Evolutionary conservation across 2,113 vertebrate genomes (phyloP), one percentile per base, ranked within the genome.

Genomic region (Ovibos moschatus): DNA sequence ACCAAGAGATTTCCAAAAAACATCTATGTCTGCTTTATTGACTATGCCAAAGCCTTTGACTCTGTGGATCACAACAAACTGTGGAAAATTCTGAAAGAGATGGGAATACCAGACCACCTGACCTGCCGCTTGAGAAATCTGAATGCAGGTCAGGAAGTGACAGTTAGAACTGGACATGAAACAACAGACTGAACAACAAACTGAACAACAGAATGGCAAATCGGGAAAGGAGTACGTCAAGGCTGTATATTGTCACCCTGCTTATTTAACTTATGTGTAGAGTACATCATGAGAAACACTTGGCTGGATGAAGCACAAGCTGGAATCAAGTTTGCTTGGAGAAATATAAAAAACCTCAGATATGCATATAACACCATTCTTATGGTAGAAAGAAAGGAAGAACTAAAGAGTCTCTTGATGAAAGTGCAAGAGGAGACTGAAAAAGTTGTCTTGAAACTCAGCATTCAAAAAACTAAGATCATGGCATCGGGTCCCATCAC

Each of bases 401-500:
- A 71, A 71, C 67, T 71, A 71, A 23, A 23, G 19, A 40, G 10
- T 4, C n/a, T 23, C 19, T 71, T 71, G 67, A 71, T 71, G n/a
- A 71, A 71, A 23, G 19, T 71, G 19, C 36, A 71, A 71, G 19
- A 71, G 19, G 67, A 71, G 19, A 40, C 5, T 71, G 67, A 11
- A 71, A 71, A 40, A 40, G 67, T 40, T 40, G n/a, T 5, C 67
- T 71, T 71, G 36, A 71, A 71, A 11, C 67, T 71, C n/a, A 71
- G 5, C n/a, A 12, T 71, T 40, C n/a, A 23, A 21, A 71, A 71
- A 71, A 40, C n/a, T 40, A 71, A 71, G 19, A 23, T 71, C 67
- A 6, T 12, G 19, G 3, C n/a, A 71, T 23, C 0, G 2, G 10
- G 9, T 6, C 19, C n/a, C 19, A 36, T 71, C n/a, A 71, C n/a